Percentiles rank a stretch among this genome's conserved stretches.
These are phyloP conservation scores for Cheilosia urbana DNA, from an alignment of 2,888 invertebrate genomes.

Conservation along the genomic window DNA sequence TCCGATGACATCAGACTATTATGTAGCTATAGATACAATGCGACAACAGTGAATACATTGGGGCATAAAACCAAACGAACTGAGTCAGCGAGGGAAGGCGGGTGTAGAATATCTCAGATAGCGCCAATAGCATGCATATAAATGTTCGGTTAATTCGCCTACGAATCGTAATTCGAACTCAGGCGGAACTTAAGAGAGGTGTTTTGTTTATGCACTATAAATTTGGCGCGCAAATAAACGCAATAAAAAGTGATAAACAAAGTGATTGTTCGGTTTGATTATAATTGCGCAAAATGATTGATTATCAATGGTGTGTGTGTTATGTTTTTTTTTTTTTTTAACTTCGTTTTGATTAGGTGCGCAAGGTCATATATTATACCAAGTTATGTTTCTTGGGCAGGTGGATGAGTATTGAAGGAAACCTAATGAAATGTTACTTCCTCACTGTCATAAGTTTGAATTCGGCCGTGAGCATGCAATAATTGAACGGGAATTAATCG, in stretches of 20 bases:
- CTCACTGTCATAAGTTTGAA: no score
- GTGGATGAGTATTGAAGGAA: no score
- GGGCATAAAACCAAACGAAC: background rate
- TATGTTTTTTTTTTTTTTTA: background rate
- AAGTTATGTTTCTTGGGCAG: no score
- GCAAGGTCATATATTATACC: background rate
- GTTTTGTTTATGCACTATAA: conserved; percentile 11
- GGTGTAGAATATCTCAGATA: conserved; percentile 2
- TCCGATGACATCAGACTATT: conserved; percentile 40
- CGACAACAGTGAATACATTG: background rate
- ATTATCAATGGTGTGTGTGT: background rate
- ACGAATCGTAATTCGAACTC: conserved; percentile 1
- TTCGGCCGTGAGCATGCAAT: no score
- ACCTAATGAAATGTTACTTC: no score
- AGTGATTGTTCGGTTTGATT: conserved; percentile 4
- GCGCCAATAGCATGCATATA: conserved; percentile 42
- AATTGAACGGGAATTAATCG: no score
- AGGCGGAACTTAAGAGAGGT: conserved; percentile 3
- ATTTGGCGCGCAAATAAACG: conserved; percentile 22
- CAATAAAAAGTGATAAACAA: conserved; percentile 24
- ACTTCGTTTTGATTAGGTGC: background rate
- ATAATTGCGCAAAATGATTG: conserved; percentile 15
- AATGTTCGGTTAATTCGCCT: conserved; percentile 31
- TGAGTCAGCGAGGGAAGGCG: background rate
- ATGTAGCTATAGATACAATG: background rate